Base-by-base conservation (phyloP, 2,888 invertebrate genomes). In the Agonopterix arenella region DNA sequence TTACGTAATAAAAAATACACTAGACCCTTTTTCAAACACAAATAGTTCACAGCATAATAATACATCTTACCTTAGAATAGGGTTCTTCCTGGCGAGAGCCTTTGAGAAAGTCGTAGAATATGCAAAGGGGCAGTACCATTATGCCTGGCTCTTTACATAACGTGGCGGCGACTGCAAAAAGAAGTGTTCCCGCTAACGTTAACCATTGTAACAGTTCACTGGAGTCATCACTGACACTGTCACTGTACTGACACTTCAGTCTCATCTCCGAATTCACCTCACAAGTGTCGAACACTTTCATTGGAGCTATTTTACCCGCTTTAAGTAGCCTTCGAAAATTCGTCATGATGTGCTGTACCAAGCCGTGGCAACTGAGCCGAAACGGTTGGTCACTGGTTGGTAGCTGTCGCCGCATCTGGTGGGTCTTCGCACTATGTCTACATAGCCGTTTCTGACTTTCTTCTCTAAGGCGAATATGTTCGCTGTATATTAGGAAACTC, bases 91-190 rank as follows among this genome's bases (percentile, higher is more conserved):
- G 84, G 53, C 84, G 88, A 63, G 76, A 75, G 61, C 91, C 90
- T 65, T 90, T 91, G 62, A 93, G 84, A 71, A 96, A 90, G 84
- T 98, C 98, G 89, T 96, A 98, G 58, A 96, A 90, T 64, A 95
- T 95, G 86, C 98, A 98, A 57, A 98, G 93, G 51, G 95, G 94
- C 67, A 98, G 89, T 55, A 97, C 97, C 60, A 97, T 97, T 70
- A 98, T 93, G 49, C 98, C 98, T 48, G 97, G 97, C 86, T 98
- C 98, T 89, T 98, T 98, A 89, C 97, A 96, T 62, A 98, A 91
- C 86, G 98, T 95, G 58, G 97, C 96, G 45, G 95, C 93, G 44
- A 93, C 89, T 40, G 96, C 94, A 57, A 94, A 81, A 75, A 92
- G 60, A 62, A 93, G 79, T 56, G 92, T 90, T 56, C 91, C 83